These are phyloP conservation scores for Gadopsis marmoratus DNA, from an alignment of 2,797 vertebrate species.

Conservation along the genomic window DNA sequence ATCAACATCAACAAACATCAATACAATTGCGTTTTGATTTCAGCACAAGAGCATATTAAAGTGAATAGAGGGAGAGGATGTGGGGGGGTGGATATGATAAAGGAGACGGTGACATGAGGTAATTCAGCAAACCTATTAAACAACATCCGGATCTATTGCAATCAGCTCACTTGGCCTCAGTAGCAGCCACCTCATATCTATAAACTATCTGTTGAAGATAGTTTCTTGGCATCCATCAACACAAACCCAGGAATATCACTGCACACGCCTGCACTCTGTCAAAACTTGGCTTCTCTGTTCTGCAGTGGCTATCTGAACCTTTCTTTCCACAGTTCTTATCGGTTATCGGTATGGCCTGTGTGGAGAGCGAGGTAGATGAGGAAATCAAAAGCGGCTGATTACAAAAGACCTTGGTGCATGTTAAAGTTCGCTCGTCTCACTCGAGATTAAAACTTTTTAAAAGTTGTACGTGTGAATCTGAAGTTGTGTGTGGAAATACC, in stretches of 20 bases:
- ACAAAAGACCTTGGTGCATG: conserved; percentile 33
- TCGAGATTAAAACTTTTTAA: conserved; percentile 56
- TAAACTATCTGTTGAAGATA: conserved; percentile 45
- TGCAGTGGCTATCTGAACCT: conserved; percentile 19
- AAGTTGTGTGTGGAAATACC: conserved; percentile 33
- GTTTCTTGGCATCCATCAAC: conserved; percentile 53
- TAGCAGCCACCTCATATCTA: conserved; percentile 50
- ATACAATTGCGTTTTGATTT: conserved; percentile 45
- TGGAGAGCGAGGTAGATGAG: conserved; percentile 33
- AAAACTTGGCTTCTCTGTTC: conserved; percentile 31
- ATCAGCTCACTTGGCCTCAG: conserved; percentile 44
- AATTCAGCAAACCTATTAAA: conserved; percentile 48
- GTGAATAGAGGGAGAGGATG: conserved; percentile 4
- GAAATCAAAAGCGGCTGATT: conserved; percentile 50
- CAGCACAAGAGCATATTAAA: conserved; percentile 5
- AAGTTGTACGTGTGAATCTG: conserved; percentile 34
- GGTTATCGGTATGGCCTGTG: conserved; percentile 42
- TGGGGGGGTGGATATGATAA: conserved; percentile 38
- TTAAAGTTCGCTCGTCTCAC: conserved; percentile 46
- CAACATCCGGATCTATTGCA: conserved; percentile 45
- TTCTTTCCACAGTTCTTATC: conserved; percentile 13
- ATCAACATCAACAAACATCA: neutral
- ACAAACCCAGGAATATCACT: conserved; percentile 38
- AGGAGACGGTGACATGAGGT: conserved; percentile 28
- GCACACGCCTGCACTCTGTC: conserved; percentile 3